Percentiles rank a stretch among this genome's conserved stretches.
Conservation (phyloP, 2,888 invertebrate species). For the Gastracanthus pulcherrimus region DNA sequence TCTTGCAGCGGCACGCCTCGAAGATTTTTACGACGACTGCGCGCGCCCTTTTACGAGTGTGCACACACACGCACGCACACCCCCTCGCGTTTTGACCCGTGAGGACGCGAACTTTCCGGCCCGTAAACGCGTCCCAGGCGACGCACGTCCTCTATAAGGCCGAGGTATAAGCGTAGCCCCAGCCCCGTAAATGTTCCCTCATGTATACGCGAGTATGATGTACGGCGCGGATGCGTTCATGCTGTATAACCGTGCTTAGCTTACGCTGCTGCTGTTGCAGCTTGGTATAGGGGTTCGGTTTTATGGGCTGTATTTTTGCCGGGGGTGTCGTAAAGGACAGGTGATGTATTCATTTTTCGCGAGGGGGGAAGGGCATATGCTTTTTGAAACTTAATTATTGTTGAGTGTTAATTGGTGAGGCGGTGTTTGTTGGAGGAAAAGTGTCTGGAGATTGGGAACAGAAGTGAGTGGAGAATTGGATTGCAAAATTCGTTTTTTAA, state of each 20-base stretch:
- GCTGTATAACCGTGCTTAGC: too few relatives aligned
- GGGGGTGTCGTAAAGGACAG: neutral
- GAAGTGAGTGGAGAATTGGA: too few relatives aligned
- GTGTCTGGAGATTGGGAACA: too few relatives aligned
- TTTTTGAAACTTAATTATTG: too few relatives aligned
- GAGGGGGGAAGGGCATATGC: neutral
- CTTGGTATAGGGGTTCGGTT: too few relatives aligned
- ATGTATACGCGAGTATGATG: neutral
- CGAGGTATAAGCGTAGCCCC: neutral
- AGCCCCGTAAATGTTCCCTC: too few relatives aligned
- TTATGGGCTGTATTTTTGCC: neutral
- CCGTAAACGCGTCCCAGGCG: neutral
- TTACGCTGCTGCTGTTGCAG: too few relatives aligned
- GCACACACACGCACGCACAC: too few relatives aligned
- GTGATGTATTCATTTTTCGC: neutral
- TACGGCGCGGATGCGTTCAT: neutral
- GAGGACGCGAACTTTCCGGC: slow-evolving; percentile 14
- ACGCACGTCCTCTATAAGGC: neutral
- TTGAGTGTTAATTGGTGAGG: too few relatives aligned
- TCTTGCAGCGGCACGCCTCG: neutral
- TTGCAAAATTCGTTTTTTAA: neutral
- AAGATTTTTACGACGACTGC: neutral
- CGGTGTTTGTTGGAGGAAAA: too few relatives aligned
- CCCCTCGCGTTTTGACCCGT: neutral
- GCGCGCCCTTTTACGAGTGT: neutral